Conservation (phyloP, 2,888 invertebrate genomes). For the Corythucha ciliata region DNA sequence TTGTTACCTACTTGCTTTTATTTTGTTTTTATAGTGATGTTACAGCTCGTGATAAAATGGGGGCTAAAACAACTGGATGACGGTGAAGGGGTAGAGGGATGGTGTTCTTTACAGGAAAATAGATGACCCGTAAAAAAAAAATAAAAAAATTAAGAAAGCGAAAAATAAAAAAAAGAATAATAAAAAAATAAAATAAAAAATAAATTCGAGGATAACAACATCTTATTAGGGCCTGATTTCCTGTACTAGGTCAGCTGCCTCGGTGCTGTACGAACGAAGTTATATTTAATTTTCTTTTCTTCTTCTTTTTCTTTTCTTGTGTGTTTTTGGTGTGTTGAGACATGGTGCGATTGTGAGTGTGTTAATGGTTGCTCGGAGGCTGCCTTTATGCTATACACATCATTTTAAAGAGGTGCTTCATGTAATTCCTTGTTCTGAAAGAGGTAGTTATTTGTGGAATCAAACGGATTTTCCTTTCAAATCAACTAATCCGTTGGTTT, state of each 20-base stretch:
- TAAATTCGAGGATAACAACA: too few relatives aligned
- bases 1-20: not conserved
- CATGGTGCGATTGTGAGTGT: too few relatives aligned
- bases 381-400: conserved; percentile 12
- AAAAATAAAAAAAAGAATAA: too few relatives aligned
- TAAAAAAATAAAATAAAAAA: too few relatives aligned
- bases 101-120: not conserved
- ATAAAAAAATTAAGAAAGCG: too few relatives aligned
- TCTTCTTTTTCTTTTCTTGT: conserved; percentile 10
- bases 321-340: conserved; percentile 11
- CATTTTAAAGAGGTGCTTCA: too few relatives aligned
- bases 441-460: not conserved
- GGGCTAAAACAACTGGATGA: too few relatives aligned
- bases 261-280: conserved; percentile 14
- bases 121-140: too few relatives aligned
- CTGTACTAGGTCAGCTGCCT: conserved; percentile 18
- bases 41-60: too few relatives aligned
- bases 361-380: conserved; percentile 16
- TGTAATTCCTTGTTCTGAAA: too few relatives aligned
- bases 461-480: not conserved
- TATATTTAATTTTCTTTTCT: not conserved
- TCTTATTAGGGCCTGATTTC: too few relatives aligned
- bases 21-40: not conserved
- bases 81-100: not conserved
- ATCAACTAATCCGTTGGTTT: too few relatives aligned